Conservation (phyloP, 2,113 vertebrate genomes). For the Lampris megalopsis region DNA sequence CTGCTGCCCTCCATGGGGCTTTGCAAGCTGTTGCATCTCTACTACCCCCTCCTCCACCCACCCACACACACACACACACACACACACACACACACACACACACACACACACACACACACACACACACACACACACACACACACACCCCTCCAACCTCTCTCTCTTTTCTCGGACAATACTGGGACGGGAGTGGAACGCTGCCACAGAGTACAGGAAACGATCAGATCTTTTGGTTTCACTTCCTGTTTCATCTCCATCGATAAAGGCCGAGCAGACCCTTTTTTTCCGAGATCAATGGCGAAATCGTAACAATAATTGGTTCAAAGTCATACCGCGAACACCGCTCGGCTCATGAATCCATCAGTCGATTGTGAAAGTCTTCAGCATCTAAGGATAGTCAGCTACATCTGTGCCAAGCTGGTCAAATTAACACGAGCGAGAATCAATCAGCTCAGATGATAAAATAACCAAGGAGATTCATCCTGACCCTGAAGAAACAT, state of each 20-base stretch:
- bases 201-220: not conserved
- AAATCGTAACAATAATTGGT: not conserved
- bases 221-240: not conserved
- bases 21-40: slow-evolving; percentile 41
- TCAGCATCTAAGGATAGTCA: too few relatives aligned
- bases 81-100: too few relatives aligned
- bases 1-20: slow-evolving; percentile 61
- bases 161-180: too few relatives aligned
- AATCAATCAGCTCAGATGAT: slow-evolving; percentile 57
- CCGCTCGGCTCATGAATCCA: too few relatives aligned
- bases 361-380: not conserved
- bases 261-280: not conserved
- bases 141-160: too few relatives aligned
- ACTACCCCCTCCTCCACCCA: too few relatives aligned
- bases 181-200: too few relatives aligned
- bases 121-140: too few relatives aligned
- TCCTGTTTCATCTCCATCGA: not conserved
- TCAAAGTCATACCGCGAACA: too few relatives aligned
- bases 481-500: slow-evolving; percentile 67
- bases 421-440: slow-evolving; percentile 40
- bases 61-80: too few relatives aligned
- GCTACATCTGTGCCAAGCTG: slow-evolving; percentile 9
- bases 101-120: too few relatives aligned
- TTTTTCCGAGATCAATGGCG: not conserved
- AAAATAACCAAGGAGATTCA: slow-evolving; percentile 61